phyloP scores from a whole-genome alignment of 1,140 invertebrate species.

The Aphidius gifuensis region DNA sequence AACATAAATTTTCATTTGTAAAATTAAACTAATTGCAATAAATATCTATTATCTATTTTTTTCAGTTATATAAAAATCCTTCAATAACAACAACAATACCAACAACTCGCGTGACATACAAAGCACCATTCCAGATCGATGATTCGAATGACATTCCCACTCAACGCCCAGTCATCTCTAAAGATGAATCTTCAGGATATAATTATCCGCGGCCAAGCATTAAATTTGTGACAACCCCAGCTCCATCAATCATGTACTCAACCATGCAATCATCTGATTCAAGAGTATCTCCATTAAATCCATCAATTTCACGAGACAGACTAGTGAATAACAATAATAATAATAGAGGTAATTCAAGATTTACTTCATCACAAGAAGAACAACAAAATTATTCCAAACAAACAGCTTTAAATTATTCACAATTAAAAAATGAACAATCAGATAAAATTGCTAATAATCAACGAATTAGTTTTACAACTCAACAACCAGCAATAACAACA shows the following conservation, averaged over 20 bases:
- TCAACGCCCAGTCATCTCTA: neutral
- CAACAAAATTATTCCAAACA: conserved; percentile 22
- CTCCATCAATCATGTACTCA: conserved; percentile 11
- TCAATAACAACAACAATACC: conserved; percentile 27
- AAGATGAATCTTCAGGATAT: conserved; percentile 14
- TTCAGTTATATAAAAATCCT: conserved; percentile 25
- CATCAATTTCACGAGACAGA: conserved; percentile 20
- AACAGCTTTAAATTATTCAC: conserved; percentile 9
- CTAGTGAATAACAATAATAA: conserved; percentile 26
- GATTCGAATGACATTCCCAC: neutral
- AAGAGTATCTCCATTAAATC: conserved; percentile 6
- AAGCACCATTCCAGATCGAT: conserved; percentile 6
- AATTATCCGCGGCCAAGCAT: conserved; percentile 21
- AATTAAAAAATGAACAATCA: neutral
- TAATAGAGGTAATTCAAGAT: conserved; percentile 37
- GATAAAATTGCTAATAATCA: neutral
- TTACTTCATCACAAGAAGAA: conserved; percentile 29
- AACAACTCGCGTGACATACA: conserved; percentile 20
- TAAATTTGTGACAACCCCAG: conserved; percentile 18
- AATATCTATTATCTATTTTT: neutral
- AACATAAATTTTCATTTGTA: neutral
- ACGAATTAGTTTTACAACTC: neutral
- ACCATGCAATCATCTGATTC: conserved; percentile 14
- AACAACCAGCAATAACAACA: conserved; percentile 30
- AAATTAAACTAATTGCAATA: neutral